These are phyloP conservation scores for Nasonia longicornis DNA, from an alignment of 1,140 invertebrate genomes.

Conservation along the genomic window DNA sequence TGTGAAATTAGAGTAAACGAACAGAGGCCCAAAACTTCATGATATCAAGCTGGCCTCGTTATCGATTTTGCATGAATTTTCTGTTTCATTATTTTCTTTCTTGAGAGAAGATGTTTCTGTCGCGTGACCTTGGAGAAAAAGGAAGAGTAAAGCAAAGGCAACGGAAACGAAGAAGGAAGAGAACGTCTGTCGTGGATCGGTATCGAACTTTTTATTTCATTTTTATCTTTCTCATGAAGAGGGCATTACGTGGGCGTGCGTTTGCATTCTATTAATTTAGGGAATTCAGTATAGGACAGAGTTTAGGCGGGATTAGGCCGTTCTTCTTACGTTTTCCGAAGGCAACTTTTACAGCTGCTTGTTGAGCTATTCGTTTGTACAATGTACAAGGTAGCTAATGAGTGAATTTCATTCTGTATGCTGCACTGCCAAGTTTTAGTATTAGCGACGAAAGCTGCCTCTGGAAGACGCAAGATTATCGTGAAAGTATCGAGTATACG, in stretches of 20 bases:
- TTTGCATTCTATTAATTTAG: constrained; percentile 29
- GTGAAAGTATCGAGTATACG: constrained; percentile 36
- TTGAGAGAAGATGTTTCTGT: neutral
- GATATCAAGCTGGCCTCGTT: constrained; percentile 32
- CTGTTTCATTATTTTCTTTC: neutral
- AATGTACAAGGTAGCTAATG: neutral
- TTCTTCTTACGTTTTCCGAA: constrained; percentile 19
- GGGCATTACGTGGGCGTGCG: constrained; percentile 45
- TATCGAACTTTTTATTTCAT: constrained; percentile 25
- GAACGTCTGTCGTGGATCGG: constrained; percentile 32
- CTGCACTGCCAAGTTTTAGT: neutral
- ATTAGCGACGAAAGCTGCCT: constrained; percentile 20
- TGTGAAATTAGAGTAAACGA: neutral
- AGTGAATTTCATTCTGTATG: neutral
- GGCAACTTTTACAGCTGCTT: constrained; percentile 15
- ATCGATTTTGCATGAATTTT: constrained; percentile 41
- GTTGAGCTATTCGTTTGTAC: neutral
- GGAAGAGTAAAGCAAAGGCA: neutral
- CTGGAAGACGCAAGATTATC: constrained; percentile 19
- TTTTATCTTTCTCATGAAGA: constrained; percentile 25
- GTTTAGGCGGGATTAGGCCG: constrained; percentile 24
- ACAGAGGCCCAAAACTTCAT: constrained; percentile 19
- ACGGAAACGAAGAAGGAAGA: constrained; percentile 41
- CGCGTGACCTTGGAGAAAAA: constrained; percentile 38
- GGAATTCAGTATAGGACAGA: constrained; percentile 22